These are phyloP conservation scores for Florisuga fusca DNA, from an alignment of 2,797 vertebrate species.

Conservation along the genomic window DNA sequence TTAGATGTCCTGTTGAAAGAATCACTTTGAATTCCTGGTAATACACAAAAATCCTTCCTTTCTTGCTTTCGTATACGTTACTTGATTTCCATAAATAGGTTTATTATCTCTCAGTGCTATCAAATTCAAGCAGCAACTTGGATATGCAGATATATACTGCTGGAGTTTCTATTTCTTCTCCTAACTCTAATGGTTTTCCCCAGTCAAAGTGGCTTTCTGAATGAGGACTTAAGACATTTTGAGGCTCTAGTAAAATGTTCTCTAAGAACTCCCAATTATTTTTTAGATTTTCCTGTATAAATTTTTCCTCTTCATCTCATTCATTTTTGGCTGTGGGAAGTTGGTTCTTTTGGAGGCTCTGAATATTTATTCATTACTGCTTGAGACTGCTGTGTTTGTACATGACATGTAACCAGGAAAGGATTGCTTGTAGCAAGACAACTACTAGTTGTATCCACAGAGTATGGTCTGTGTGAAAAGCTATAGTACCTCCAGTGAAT, in stretches of 20 bases:
- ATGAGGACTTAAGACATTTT: background rate
- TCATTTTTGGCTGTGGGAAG: conserved; percentile 37
- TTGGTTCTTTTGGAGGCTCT: background rate
- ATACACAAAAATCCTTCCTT: background rate
- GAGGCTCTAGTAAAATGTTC: background rate
- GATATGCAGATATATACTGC: background rate
- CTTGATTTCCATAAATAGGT: background rate
- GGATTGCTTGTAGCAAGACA: background rate
- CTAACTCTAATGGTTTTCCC: background rate
- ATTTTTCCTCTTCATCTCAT: background rate
- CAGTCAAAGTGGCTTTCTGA: background rate
- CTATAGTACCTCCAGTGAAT: background rate
- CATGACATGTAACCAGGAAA: background rate
- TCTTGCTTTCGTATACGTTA: background rate
- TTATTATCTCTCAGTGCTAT: background rate
- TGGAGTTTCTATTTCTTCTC: background rate
- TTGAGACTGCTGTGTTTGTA: background rate
- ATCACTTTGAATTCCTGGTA: background rate
- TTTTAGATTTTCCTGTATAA: conserved; percentile 47
- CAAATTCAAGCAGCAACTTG: background rate
- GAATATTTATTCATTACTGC: conserved; percentile 24
- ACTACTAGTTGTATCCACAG: background rate
- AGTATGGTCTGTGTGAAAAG: background rate
- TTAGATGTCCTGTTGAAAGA: background rate
- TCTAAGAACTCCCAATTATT: background rate